Percentiles rank a stretch among this genome's conserved stretches.
Conservation (phyloP, 2,113 vertebrate genomes). For the Tragulus kanchil region DNA sequence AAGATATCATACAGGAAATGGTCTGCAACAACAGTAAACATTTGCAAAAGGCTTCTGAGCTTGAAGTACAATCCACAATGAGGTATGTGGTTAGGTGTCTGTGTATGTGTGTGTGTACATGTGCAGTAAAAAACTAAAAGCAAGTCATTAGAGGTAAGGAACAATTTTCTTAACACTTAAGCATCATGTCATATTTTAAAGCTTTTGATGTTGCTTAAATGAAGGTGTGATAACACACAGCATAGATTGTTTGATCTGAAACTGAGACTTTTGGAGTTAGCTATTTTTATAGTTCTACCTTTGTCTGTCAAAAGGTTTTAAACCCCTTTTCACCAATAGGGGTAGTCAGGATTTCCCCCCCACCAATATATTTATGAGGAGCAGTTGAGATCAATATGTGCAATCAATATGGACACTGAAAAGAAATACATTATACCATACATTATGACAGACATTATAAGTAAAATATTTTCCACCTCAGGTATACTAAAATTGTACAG, state of each 20-base stretch:
- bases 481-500: background rate
- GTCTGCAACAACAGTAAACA: conserved; percentile 76
- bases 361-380: no score
- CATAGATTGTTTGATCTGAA: background rate
- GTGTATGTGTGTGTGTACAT: background rate
- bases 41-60: conserved; percentile 75
- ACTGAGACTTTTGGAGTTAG: background rate
- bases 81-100: background rate
- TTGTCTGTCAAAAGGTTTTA: no score
- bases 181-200: background rate
- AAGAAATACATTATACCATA: background rate
- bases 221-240: background rate
- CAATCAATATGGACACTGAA: background rate
- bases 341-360: no score
- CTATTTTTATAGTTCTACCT: no score
- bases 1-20: conserved; percentile 71
- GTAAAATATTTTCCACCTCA: conserved; percentile 55
- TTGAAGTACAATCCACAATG: conserved; percentile 26
- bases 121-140: background rate
- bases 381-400: background rate
- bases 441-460: background rate
- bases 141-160: background rate
- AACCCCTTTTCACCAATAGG: no score
- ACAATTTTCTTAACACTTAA: conserved; percentile 1
- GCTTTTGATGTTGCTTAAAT: conserved; percentile 3